Evolutionary conservation across 2,888 invertebrate genomes (phyloP), one percentile per base, ranked within the genome.

Genomic region (Drosophila demipolita): DNA sequence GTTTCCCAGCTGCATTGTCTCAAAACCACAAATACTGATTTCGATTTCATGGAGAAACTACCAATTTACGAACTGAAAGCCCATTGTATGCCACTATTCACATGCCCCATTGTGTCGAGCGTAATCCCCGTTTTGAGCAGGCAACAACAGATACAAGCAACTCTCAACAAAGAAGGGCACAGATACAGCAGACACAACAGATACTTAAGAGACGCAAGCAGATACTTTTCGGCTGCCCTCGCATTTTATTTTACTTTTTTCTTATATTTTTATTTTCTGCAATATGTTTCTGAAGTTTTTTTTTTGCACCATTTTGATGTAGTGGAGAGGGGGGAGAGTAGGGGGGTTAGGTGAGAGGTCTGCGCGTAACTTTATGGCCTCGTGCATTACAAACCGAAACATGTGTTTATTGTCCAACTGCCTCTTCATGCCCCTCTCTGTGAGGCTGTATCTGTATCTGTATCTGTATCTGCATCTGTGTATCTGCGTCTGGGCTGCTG

Each of bases 351-450:
- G 12, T 15, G 32, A 5, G 57, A 36, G 45, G 33, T 48, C 26
- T 64, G 68, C 32, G 67, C 42, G 55, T 68, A 86, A 86, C 86
- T 87, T 87, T 87, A 87, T 73, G 90, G 86, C 79, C 77, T 69
- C 83, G 71, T 77, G 89, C 83, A 86, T 90, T 87, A 86, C 89
- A 90, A 87, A 84, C 81, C 82, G 87, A 82, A 89, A 90, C 91
- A 89, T 89, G 90, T 89, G 89, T 89, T 89, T 89, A 89, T 89
- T 89, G 89, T 89, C 89, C 83, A 52, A 66, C 71, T 53, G 58
- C 17, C 64, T 35, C 71, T 36, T 58, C 54, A 52, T 50, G 33
- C 59, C 48, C 20, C n/a, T 26, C 49, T 33, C 58, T n/a, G 36
- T 57, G 36, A 1, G 36, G 2, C 12, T n/a, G 23, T 45, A 45